Evolutionary conservation across 2,797 vertebrate genomes (phyloP).

Genomic region (Micropoecilia bifurca): DNA sequence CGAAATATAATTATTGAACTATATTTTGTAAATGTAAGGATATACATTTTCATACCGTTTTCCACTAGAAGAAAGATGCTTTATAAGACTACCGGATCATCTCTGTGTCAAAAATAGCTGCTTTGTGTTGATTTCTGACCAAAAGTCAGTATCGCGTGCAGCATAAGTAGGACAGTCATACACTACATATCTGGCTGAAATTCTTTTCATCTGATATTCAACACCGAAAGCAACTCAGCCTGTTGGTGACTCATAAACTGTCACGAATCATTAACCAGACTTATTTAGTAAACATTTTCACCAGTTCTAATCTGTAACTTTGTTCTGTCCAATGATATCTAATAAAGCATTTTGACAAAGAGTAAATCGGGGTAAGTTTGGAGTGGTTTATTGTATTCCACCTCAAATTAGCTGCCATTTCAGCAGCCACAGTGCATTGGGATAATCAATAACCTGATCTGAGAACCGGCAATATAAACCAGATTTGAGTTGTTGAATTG

Average conservation of each 20-base stretch:
- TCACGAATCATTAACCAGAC: background rate
- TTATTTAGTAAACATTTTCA: background rate
- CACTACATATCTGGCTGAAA: background rate
- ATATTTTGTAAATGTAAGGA: background rate
- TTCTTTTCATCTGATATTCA: background rate
- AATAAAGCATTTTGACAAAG: background rate
- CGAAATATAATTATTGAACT: background rate
- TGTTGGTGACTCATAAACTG: conserved; percentile 5
- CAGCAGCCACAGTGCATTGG: background rate
- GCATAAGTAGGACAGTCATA: background rate
- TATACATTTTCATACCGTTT: background rate
- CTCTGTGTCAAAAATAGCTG: background rate
- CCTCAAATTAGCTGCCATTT: background rate
- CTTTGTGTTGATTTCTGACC: background rate
- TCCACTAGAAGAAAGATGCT: background rate
- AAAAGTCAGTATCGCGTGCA: background rate
- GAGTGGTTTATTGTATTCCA: background rate
- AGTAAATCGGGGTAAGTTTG: background rate
- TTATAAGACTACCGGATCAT: background rate
- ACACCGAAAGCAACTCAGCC: background rate
- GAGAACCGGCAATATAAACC: background rate
- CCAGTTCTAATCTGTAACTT: background rate
- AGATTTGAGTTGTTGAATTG: background rate
- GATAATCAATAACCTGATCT: background rate
- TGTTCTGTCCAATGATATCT: background rate